A percentile compares a stretch with the other conserved stretches of the same genome.
Conservation (phyloP, 2,797 vertebrate genomes). For the Sardinella longiceps region DNA sequence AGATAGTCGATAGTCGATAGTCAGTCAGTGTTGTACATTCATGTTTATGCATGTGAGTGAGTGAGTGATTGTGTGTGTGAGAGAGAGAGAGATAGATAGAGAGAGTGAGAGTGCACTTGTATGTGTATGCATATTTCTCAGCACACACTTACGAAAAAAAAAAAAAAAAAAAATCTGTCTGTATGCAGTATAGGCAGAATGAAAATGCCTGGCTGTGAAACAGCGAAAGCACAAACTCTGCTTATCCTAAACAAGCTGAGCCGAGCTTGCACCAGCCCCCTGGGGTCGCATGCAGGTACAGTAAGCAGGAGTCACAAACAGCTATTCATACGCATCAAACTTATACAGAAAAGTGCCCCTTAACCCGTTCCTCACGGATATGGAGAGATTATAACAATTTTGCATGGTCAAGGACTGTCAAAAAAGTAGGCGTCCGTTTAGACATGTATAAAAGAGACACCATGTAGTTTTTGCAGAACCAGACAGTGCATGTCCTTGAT, state of each 20-base stretch:
- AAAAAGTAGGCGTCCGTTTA: neutral
- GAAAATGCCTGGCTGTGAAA: conserved; percentile 12
- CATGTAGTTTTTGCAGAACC: no score
- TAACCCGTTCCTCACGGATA: conserved; percentile 58
- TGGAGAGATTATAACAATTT: neutral
- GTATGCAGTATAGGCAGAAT: conserved; percentile 3
- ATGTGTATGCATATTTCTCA: conserved; percentile 27
- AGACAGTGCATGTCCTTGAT: no score
- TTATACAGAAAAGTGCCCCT: neutral
- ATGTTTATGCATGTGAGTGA: no score
- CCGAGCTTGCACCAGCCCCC: neutral
- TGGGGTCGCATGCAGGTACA: conserved; percentile 1
- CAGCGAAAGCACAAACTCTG: neutral
- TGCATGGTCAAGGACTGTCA: neutral
- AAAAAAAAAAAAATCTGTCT: neutral
- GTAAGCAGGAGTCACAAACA: neutral
- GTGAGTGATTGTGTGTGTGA: conserved; percentile 21
- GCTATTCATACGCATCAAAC: neutral
- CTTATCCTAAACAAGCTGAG: neutral
- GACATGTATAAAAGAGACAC: no score
- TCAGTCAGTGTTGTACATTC: no score
- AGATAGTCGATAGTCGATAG: no score
- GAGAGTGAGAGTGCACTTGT: no score
- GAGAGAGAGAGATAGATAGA: no score
- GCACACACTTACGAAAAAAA: neutral